Conservation (phyloP, 2,797 vertebrate species). For the Poeciliopsis turneri region DNA sequence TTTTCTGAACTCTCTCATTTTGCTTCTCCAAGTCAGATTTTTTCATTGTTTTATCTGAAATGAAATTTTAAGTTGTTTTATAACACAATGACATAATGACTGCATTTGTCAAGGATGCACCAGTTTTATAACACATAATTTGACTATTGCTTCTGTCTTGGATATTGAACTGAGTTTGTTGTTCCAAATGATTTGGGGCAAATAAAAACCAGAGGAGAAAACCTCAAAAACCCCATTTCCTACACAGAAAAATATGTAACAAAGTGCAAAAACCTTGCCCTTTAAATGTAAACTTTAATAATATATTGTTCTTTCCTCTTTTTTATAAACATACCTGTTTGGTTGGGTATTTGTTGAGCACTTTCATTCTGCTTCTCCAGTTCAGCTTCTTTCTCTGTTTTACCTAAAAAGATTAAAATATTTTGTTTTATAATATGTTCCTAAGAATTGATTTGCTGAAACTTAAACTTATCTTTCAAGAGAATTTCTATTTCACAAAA, state of each 20-base stretch:
- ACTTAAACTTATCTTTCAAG: too few relatives aligned
- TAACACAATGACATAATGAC: not conserved
- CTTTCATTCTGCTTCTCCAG: not conserved
- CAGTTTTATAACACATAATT: not conserved
- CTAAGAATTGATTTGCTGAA: too few relatives aligned
- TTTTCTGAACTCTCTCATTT: too few relatives aligned
- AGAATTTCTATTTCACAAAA: too few relatives aligned
- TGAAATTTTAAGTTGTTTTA: too few relatives aligned
- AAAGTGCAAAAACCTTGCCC: accelerated
- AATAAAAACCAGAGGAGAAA: not conserved
- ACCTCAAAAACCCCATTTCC: too few relatives aligned
- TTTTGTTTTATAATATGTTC: not conserved
- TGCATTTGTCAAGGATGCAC: not conserved
- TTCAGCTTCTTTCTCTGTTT: not conserved
- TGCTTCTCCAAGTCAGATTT: too few relatives aligned
- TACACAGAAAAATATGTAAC: not conserved
- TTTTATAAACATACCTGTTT: not conserved
- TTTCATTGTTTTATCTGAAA: too few relatives aligned
- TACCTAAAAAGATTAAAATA: not conserved
- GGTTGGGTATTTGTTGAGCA: not conserved
- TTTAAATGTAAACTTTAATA: too few relatives aligned
- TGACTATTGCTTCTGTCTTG: not conserved
- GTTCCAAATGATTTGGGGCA: not conserved
- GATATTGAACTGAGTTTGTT: not conserved
- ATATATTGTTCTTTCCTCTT: not conserved